These are phyloP conservation scores for Taurulus bubalis DNA, from an alignment of 2,113 vertebrate genomes.

Conservation along the genomic window DNA sequence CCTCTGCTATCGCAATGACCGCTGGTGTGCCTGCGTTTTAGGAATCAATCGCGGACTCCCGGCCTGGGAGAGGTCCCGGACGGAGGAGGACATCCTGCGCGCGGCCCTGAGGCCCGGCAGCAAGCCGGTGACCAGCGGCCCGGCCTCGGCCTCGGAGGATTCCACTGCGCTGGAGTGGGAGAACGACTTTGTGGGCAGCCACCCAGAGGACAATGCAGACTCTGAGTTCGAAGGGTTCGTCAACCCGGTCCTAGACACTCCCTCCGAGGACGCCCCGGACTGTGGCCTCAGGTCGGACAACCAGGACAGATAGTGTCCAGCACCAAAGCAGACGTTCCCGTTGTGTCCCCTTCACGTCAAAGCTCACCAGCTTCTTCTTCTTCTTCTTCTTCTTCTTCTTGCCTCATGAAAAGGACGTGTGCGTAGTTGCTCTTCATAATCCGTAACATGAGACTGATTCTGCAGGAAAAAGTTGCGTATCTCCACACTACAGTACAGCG, in stretches of 20 bases:
- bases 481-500: constrained; percentile 22
- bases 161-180: constrained; percentile 97
- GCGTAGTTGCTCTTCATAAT: constrained; percentile 33
- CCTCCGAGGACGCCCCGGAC: constrained; percentile 73
- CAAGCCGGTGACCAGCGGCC: constrained; percentile 85
- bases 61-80: constrained; percentile 91
- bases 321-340: constrained; percentile 51
- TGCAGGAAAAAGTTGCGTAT: constrained; percentile 29
- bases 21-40: constrained; percentile 48
- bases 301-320: constrained; percentile 86
- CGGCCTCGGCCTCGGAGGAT: constrained; percentile 92
- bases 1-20: constrained; percentile 10
- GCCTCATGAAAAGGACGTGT: constrained; percentile 56
- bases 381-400: constrained; percentile 28
- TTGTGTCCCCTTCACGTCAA: constrained; percentile 26
- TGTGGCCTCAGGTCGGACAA: constrained; percentile 67
- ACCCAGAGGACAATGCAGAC: constrained; percentile 89
- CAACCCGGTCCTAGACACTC: constrained; percentile 91
- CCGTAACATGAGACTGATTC: constrained; percentile 42
- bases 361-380: constrained; percentile 63
- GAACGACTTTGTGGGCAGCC: constrained; percentile 94
- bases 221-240: constrained; percentile 93
- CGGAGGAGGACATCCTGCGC: constrained; percentile 95
- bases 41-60: constrained; percentile 93
- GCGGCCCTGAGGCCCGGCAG: constrained; percentile 87